Conservation (phyloP, 2,113 vertebrate genomes). For the Clarias gariepinus region DNA sequence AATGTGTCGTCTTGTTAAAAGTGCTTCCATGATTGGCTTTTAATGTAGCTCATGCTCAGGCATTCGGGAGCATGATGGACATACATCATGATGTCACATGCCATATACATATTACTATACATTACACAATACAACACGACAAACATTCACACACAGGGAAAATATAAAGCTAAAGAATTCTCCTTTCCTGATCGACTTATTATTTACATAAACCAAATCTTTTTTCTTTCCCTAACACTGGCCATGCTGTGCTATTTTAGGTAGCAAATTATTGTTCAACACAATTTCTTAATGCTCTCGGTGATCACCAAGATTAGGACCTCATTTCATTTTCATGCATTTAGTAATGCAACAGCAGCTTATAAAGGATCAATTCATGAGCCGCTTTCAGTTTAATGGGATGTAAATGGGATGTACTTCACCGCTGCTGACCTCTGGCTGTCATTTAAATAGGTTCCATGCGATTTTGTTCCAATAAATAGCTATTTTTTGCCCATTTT, state of each 20-base stretch:
- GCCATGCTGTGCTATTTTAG: not conserved
- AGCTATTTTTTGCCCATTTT: not conserved
- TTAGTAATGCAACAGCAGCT: constrained; percentile 60
- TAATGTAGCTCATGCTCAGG: no score
- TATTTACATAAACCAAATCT: not conserved
- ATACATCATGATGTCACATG: no score
- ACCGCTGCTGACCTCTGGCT: constrained; percentile 65
- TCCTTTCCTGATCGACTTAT: not conserved
- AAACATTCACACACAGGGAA: not conserved
- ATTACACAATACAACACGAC: not conserved
- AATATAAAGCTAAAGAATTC: not conserved
- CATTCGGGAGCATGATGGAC: no score
- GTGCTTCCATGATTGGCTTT: no score
- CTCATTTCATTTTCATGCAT: constrained; percentile 61
- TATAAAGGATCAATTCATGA: constrained; percentile 57
- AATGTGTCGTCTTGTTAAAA: no score
- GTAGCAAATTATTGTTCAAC: not conserved
- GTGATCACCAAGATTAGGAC: constrained; percentile 50
- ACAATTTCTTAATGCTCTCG: constrained; percentile 22
- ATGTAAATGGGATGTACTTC: constrained; percentile 62
- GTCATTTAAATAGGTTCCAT: constrained; percentile 62
- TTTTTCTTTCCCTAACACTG: not conserved
- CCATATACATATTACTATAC: not conserved
- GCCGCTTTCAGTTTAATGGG: constrained; percentile 60
- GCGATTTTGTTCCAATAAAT: constrained; percentile 29